Evolutionary conservation across 2,888 invertebrate species (phyloP).

Genomic region (Plebejus melissa): DNA sequence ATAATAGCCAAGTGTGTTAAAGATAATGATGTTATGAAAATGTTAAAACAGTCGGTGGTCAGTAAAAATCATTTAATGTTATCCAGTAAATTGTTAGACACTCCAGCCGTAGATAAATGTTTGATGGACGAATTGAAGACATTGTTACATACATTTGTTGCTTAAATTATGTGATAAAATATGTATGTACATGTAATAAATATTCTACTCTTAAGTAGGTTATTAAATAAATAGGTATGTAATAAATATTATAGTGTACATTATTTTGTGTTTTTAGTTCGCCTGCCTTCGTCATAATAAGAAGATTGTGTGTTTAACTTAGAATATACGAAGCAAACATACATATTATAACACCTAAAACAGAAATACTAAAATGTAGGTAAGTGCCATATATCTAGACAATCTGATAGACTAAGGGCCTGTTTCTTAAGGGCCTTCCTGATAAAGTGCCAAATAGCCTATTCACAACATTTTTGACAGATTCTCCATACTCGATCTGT

Average conservation of each 20-base stretch:
- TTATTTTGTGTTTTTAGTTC: neutral
- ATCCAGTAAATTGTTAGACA: constrained; percentile 45
- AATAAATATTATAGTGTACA: neutral
- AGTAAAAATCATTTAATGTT: constrained; percentile 50
- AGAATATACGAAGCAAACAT: neutral
- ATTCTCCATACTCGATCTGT: too few species aligned
- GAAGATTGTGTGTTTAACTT: neutral
- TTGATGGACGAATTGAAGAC: constrained; percentile 47
- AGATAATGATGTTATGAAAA: constrained; percentile 46
- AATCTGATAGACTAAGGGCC: too few species aligned
- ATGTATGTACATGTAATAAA: neutral
- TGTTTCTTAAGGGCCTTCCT: too few species aligned
- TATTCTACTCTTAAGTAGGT: neutral
- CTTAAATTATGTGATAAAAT: constrained; percentile 31
- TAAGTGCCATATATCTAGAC: too few species aligned
- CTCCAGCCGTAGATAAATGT: constrained; percentile 37
- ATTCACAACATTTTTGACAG: too few species aligned
- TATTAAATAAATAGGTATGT: neutral
- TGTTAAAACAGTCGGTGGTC: constrained; percentile 51
- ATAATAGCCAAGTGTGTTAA: constrained; percentile 49
- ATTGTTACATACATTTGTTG: constrained; percentile 50
- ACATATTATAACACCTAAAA: neutral
- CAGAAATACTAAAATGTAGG: neutral
- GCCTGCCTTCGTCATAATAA: neutral
- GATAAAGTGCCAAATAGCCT: too few species aligned